Base-by-base conservation (phyloP, 1,140 invertebrate species). In the Vanessa tameamea region DNA sequence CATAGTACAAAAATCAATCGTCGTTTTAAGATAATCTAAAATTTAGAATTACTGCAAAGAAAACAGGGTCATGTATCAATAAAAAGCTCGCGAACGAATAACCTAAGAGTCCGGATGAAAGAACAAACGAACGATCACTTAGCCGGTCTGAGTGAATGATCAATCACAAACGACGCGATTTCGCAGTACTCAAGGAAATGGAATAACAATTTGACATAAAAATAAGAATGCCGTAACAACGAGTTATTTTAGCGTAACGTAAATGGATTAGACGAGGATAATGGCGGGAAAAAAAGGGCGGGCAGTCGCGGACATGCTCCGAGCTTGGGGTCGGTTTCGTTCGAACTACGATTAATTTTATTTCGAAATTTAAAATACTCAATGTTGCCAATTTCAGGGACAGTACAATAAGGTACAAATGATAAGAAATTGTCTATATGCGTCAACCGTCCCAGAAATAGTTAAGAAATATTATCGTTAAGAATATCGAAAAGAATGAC, bases 161-260 rank as follows among this genome's bases (percentile, higher is more conserved):
- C 76, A 76, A 80, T 80, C 79, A 76, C 79, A 66, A 73, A 63
- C 76, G 74, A 75, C 74, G 65, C 76, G 72, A 78, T 75, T 75
- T 72, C 50, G 47, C 61, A 67, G 72, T 64, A 78, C 73, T 76
- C 74, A 47, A 63, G 59, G 65, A 78, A 75, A 78, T 71, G 69
- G 71, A 74, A 78, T 78, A 76, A 80, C 76, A 78, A 71, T 80
- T 75, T 75, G 78, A 73, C 67, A 67, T 76, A 66, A 75, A 75
- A 75, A 64, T 70, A 74, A 69, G 73, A 61, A 61, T 61, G 11
- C 57, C 57, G 57, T 61, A 61, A 61, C 53, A 23, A 57, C 70
- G 75, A 70, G 61, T 64, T 37, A 66, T 67, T 66, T 66, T 64
- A 65, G 59, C 31, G 57, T 69, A 74, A 74, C 31, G 67, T n/a